Conservation (phyloP, 2,888 invertebrate species). For the Timema cristinae region DNA sequence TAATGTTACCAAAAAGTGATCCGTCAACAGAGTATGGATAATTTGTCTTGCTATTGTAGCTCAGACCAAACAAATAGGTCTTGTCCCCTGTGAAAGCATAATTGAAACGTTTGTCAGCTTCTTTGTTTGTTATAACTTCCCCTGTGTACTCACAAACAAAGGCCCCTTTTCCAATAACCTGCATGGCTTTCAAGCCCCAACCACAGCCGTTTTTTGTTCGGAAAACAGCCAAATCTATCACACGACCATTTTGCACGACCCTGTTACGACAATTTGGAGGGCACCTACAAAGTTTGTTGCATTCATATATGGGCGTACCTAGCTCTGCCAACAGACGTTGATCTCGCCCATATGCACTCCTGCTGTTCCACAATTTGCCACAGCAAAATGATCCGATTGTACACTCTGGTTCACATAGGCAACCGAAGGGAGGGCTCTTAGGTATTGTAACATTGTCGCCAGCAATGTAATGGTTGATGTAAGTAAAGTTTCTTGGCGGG, state of each 20-base stretch:
- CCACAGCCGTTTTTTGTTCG: conserved; percentile 85
- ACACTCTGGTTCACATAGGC: conserved; percentile 54
- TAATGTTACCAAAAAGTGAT: conserved; percentile 79
- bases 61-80: conserved; percentile 92
- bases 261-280: conserved; percentile 73
- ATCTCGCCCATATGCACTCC: conserved; percentile 68
- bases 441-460: conserved; percentile 68
- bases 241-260: conserved; percentile 79
- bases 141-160: conserved; percentile 93
- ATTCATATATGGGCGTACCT: conserved; percentile 88
- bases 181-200: conserved; percentile 86
- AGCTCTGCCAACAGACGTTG: conserved; percentile 63
- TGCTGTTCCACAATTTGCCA: conserved; percentile 52
- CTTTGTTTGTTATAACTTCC: conserved; percentile 86
- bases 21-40: conserved; percentile 86
- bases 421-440: conserved; percentile 75
- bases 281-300: conserved; percentile 84
- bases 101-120: conserved; percentile 83
- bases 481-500: conserved; percentile 76
- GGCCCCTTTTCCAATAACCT: conserved; percentile 69
- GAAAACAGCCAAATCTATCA: conserved; percentile 74
- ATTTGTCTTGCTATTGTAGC: conserved; percentile 74
- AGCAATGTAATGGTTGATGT: conserved; percentile 75
- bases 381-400: conserved; percentile 60
- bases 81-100: conserved; percentile 79